Conservation (phyloP, 1,140 invertebrate genomes). For the Drosophila takahashii region DNA sequence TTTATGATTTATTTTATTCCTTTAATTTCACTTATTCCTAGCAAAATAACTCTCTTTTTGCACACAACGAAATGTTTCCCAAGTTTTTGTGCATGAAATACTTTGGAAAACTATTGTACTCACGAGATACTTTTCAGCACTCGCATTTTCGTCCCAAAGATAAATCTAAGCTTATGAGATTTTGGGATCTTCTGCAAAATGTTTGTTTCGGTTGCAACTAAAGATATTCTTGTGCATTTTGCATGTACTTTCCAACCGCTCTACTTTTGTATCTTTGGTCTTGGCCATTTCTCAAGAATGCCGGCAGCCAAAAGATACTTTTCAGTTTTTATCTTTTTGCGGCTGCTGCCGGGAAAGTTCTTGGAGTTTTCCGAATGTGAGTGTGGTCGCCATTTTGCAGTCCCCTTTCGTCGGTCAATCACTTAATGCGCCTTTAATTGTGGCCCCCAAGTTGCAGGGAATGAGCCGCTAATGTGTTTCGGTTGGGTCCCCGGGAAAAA, state of each 20-base stretch:
- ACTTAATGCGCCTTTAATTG: slow-evolving; percentile 77
- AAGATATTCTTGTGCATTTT: slow-evolving; percentile 22
- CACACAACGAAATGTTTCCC: neutral
- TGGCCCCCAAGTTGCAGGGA: slow-evolving; percentile 63
- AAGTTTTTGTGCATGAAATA: slow-evolving; percentile 6
- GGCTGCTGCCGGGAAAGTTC: slow-evolving; percentile 19
- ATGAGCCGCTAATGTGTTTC: slow-evolving; percentile 78
- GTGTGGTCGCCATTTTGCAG: slow-evolving; percentile 37
- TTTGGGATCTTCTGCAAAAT: slow-evolving; percentile 16
- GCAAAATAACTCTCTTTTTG: neutral
- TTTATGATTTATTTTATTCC: neutral
- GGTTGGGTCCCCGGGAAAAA: slow-evolving; percentile 48
- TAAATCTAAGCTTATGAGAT: slow-evolving; percentile 39
- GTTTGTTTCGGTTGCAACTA: slow-evolving; percentile 18
- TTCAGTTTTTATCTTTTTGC: slow-evolving; percentile 20
- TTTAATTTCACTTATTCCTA: neutral
- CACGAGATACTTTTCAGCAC: slow-evolving; percentile 24
- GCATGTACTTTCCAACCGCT: slow-evolving; percentile 14
- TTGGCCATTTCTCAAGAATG: slow-evolving; percentile 25
- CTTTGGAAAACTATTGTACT: slow-evolving; percentile 7
- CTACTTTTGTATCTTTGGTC: neutral
- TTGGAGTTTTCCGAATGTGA: slow-evolving; percentile 25
- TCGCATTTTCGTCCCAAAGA: slow-evolving; percentile 19
- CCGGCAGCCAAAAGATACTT: slow-evolving; percentile 29
- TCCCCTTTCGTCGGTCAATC: slow-evolving; percentile 9